Evolutionary conservation across 2,888 invertebrate species (phyloP).

Genomic region (Rapana venosa): DNA sequence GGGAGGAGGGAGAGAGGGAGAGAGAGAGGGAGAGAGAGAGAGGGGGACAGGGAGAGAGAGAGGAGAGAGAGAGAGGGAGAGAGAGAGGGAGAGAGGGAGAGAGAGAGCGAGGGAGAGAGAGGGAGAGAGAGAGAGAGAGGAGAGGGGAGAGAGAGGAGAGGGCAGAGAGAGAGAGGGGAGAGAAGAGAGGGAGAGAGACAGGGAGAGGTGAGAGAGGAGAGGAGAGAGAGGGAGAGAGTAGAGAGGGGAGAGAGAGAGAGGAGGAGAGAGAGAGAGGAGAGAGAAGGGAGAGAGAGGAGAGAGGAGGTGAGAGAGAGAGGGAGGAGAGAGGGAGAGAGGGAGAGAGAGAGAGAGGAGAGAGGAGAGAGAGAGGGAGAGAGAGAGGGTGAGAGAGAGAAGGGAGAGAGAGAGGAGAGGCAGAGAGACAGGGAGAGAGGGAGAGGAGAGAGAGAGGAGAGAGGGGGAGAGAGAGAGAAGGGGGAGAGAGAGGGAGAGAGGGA

Average conservation of each 20-base stretch:
- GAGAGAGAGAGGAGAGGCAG: too few species aligned
- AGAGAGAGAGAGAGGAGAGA: too few species aligned
- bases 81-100: slow-evolving; percentile 11
- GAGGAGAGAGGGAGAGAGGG: too few species aligned
- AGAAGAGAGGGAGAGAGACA: too few species aligned
- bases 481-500: background rate
- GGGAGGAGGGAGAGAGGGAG: background rate
- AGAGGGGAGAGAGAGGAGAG: background rate
- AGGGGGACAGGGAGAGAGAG: slow-evolving; percentile 12
- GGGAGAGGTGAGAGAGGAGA: background rate
- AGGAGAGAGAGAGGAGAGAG: too few species aligned
- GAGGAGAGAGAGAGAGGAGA: background rate
- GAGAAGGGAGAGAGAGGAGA: background rate
- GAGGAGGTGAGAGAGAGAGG: too few species aligned
- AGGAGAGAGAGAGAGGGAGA: background rate
- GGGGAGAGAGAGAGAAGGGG: slow-evolving; percentile 5
- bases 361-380: too few species aligned
- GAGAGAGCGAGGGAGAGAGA: background rate
- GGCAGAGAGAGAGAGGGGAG: background rate
- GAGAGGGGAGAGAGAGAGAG: background rate
- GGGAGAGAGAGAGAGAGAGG: background rate
- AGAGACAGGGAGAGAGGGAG: too few species aligned
- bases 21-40: background rate
- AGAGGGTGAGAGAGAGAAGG: too few species aligned
- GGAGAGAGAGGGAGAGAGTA: background rate